Base-by-base conservation (phyloP, 2,888 invertebrate genomes). In the Leptopilina drosophilae region DNA sequence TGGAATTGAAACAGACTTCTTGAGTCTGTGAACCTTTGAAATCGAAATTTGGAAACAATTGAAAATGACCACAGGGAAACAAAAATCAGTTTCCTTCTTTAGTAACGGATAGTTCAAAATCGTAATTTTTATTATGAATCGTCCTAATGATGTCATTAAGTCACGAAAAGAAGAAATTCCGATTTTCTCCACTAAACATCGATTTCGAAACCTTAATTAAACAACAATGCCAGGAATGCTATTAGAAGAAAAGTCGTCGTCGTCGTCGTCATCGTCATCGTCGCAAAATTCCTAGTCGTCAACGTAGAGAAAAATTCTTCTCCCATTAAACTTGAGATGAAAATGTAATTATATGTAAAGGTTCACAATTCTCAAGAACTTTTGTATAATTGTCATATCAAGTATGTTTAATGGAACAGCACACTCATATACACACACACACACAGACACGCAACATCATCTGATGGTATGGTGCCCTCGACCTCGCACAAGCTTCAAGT, bases 401-500 rank as follows among this genome's bases (percentile, higher is more conserved):
- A 53, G 56, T 73, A 9, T 73, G 56, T 67, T 73, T 56, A 73
- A 56, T 73, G 56, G 73, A 33, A 33, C 11, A 49, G 1, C 46
- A 46, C 49, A 49, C 49, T 9, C 9, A 49, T 9, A 49, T 9
- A 49, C 49, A 49, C 49, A 49, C 11, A 49, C 46, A 46, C 46
- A 5, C 46, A 46, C 46, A 46, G 7, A 46, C 46, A 46, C 46
- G 11, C 46, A 46, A 49, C 8, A 26, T 12, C 69, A 53, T 49
- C 33, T 33, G 33, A 56, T 53, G 69, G 69, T 53, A n/a, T 73
- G 56, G 56, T 56, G 56, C 56, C 73, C 56, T 73, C 73, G 53
- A 73, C 73, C 73, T 73, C 73, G 56, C 73, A 56, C 73, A 73
- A 56, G 73, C 53, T 56, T 46, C 40, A 73, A 73, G 67, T 46